Base-by-base conservation (phyloP, 2,888 invertebrate species). In the Melanchra persicariae region DNA sequence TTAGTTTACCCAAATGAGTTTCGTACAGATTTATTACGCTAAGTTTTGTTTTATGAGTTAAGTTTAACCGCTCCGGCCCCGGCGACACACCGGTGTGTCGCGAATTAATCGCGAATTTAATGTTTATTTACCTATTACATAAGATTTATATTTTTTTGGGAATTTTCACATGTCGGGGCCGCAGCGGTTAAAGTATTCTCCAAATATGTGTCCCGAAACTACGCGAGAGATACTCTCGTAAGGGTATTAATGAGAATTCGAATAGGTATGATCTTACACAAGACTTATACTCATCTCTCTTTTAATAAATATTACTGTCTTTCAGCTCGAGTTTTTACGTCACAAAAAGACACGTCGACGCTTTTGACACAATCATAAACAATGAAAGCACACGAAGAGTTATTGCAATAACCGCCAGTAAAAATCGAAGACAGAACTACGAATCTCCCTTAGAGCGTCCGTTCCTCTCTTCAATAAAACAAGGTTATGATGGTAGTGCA, bases 31-130 rank as follows among this genome's bases (percentile, higher is more conserved):
- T 89, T 87, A 89, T 88, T 82, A 79, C 84, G 68, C 65, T 68
- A 82, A 85, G 78, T 86, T 81, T 71, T 87, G 85, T 88, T 90
- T 87, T 87, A 89, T 85, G 85, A 83, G 82, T 66, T 66, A 88
- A 89, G 86, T 89, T 89, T 77, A n/a, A n/a, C n/a, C n/a, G n/a
- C n/a, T n/a, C n/a, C n/a, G n/a, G n/a, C n/a, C n/a, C n/a, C n/a
- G n/a, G n/a, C n/a, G n/a, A n/a, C n/a, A n/a, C n/a, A n/a, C n/a
- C n/a, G n/a, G n/a, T n/a, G n/a, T n/a, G n/a, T n/a, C n/a, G n/a
- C n/a, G n/a, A n/a, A n/a, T n/a, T n/a, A n/a, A n/a, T n/a, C n/a
- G n/a, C n/a, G n/a, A n/a, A n/a, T n/a, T n/a, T n/a, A n/a, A n/a
- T n/a, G n/a, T n/a, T n/a, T n/a, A n/a, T n/a, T n/a, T n/a, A n/a